These are phyloP conservation scores for Metacarcinus magister DNA, from an alignment of 2,888 invertebrate species.

Conservation along the genomic window DNA sequence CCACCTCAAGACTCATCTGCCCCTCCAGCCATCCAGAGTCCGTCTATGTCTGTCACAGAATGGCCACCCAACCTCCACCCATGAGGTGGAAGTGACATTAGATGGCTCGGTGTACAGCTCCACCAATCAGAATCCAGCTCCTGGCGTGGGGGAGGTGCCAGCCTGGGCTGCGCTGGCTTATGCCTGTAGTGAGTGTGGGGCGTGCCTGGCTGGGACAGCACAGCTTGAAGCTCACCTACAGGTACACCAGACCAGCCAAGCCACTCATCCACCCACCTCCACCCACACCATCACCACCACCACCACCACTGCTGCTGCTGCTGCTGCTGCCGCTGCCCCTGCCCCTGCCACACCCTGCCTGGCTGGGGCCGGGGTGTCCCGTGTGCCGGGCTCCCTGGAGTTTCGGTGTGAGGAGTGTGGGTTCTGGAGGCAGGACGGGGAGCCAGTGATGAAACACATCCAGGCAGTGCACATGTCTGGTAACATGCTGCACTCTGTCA, in stretches of 20 bases:
- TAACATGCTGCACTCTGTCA: slow-evolving; percentile 79
- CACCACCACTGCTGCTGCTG: background rate
- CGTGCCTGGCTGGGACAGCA: slow-evolving; percentile 78
- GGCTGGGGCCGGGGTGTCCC: slow-evolving; percentile 53
- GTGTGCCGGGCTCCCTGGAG: slow-evolving; percentile 76
- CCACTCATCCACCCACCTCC: background rate
- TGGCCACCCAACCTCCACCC: slow-evolving; percentile 63
- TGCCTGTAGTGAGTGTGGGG: slow-evolving; percentile 81
- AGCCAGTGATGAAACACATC: slow-evolving; percentile 80
- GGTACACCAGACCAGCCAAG: slow-evolving; percentile 63
- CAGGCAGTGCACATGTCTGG: slow-evolving; percentile 82
- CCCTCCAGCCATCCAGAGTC: slow-evolving; percentile 58
- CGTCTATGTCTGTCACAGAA: slow-evolving; percentile 63
- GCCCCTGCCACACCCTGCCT: slow-evolving; percentile 27
- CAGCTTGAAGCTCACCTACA: slow-evolving; percentile 80
- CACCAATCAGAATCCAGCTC: background rate
- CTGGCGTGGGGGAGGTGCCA: background rate
- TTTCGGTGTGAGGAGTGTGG: slow-evolving; percentile 82
- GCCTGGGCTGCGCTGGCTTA: slow-evolving; percentile 74
- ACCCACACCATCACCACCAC: slow-evolving; percentile 52
- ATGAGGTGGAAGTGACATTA: slow-evolving; percentile 65
- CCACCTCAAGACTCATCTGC: slow-evolving; percentile 66
- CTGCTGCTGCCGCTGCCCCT: background rate
- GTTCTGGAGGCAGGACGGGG: slow-evolving; percentile 78
- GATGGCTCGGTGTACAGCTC: slow-evolving; percentile 67